Evolutionary conservation across 2,888 invertebrate genomes (phyloP), one percentile per base, ranked within the genome.

Genomic region (Carcina quercana): DNA sequence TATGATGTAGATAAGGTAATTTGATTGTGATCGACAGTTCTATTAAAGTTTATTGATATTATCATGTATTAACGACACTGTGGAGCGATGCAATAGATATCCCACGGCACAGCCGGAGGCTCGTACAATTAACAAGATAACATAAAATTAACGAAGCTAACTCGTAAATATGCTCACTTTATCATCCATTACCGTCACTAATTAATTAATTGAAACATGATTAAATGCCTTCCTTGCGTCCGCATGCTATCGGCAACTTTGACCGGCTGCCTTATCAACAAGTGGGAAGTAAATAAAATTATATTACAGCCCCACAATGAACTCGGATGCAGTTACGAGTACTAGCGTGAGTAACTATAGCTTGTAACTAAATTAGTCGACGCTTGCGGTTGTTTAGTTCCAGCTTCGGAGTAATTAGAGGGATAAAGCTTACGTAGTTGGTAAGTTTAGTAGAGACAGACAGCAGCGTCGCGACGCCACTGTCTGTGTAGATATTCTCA

Each of bases 201-300:
- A 76, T 78, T 79, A 82, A 83, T 82, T 80, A 83, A 82, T 82
- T 78, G 75, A 65, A 62, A 66, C 72, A 78, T 80, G 80, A 82
- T 75, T 70, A 69, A 78, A 59, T 70, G 59, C 47, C 53, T 57
- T 66, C 60, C 60, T 67, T 11, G 10, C 12, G 50, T 13, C 37
- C 35, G 44, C 49, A 50, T 37, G 37, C 38, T 58, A 22, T 22
- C 27, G 13, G 13, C 14, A 32, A 54, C 65, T 63, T 55, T 52
- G 49, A 55, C 50, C 42, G 58, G 68, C 58, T 67, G 66, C 65
- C 4, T n/a, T 8, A n/a, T 10, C n/a, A 20, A n/a, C 61, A 48
- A 54, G 61, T 53, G 49, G 51, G 26, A 27, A 14, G 20, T 33
- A 25, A 21, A 32, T 33, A 33, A 37, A 32, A 28, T 29, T 24